Conservation (phyloP, 2,113 vertebrate species). For the Polyodon spathula region DNA sequence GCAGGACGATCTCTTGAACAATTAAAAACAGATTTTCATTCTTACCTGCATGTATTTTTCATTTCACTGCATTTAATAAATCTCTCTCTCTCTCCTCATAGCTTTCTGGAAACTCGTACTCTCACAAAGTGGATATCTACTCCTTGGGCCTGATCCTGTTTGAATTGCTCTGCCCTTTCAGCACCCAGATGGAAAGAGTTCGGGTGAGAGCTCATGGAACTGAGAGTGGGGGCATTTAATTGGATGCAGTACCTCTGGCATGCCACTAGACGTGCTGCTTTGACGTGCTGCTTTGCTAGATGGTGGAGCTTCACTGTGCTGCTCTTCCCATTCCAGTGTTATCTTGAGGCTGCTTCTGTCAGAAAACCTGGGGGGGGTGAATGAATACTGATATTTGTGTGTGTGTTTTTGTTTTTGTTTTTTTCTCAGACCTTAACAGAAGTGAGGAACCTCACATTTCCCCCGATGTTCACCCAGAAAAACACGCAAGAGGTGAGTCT, state of each 20-base stretch:
- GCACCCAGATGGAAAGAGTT: slow-evolving; percentile 95
- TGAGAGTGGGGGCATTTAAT: slow-evolving; percentile 12
- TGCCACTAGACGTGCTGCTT: neutral
- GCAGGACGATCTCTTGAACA: no score
- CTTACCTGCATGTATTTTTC: neutral
- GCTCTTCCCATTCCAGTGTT: no score
- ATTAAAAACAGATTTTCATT: neutral
- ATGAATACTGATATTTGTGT: no score
- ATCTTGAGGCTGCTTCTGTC: no score
- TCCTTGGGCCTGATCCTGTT: slow-evolving; percentile 95
- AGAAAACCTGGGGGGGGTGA: no score
- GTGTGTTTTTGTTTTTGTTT: slow-evolving; percentile 22
- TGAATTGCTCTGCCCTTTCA: slow-evolving; percentile 88
- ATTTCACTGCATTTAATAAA: neutral
- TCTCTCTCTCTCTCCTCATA: slow-evolving; percentile 35
- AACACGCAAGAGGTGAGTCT: slow-evolving; percentile 78
- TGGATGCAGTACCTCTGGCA: neutral
- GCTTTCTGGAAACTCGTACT: slow-evolving; percentile 90
- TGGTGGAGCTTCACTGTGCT: no score
- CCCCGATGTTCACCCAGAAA: slow-evolving; percentile 72
- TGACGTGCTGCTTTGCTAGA: no score
- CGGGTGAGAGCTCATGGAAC: slow-evolving; percentile 54
- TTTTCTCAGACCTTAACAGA: slow-evolving; percentile 77
- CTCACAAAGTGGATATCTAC: slow-evolving; percentile 97
- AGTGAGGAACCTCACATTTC: slow-evolving; percentile 78